Base-by-base conservation (phyloP, 2,113 vertebrate genomes). In the Thalassoma bifasciatum region DNA sequence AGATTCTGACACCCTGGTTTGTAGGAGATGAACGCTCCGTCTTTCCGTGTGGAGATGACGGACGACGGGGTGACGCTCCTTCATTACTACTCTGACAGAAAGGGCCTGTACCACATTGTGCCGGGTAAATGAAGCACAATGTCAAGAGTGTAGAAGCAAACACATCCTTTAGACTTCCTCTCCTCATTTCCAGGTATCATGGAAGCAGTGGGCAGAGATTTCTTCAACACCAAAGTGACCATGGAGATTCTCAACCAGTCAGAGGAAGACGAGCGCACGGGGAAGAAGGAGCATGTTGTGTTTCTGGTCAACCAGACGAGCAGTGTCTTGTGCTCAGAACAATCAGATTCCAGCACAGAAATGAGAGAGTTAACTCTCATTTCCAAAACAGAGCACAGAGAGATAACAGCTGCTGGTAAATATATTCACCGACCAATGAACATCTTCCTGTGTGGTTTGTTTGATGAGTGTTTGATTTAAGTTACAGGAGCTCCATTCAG, bases 11-110 rank as follows among this genome's bases (percentile, higher is more conserved):
- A 2, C 26, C 3, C 9, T 63, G 2, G 65, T 10, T 74, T 22
- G 12, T 49, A 96, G 95, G 92, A 94, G 83, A 96, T 93, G 94
- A 96, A 95, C 3, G 92, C 92, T 2, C 93, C 93, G 0, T 94
- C 93, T 3, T 96, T 96, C 88, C 80, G 75, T 1, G 92, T 94
- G 76, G 95, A 95, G 86, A 92, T 74, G 51, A 87, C 58, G 17
- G 75, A 80, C 2, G 90, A 92, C 0, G 90, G 84, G 57, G 47
- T 59, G 69, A 94, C 93, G 75, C 60, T 95, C 6, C 93, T 96
- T 52, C 95, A 93, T 66, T 94, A 94, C 75, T 95, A 90, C 72
- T 97, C 94, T 1, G 92, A 95, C 60, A 91, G 94, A 44, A 93
- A 80, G 54, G 89, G 91, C 11, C 88, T 96, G 22, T 92, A 87